These are phyloP conservation scores for Synergus gifuensis DNA, from an alignment of 2,888 invertebrate genomes.

Conservation along the genomic window DNA sequence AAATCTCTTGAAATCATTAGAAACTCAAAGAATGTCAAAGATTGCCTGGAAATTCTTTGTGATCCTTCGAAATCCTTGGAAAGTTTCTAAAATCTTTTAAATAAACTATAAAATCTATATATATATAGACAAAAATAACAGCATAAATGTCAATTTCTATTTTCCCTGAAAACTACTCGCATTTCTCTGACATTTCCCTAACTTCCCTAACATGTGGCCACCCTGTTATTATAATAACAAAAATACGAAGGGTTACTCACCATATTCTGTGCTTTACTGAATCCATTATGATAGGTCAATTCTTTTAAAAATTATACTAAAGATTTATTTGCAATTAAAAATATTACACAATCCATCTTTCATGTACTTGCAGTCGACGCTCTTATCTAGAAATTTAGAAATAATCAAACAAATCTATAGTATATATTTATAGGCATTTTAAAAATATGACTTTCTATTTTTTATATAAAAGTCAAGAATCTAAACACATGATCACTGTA, in stretches of 20 bases:
- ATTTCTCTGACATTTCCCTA: too few species aligned
- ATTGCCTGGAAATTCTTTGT: too few species aligned
- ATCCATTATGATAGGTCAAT: constrained; percentile 37
- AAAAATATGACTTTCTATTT: neutral
- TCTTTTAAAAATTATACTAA: neutral
- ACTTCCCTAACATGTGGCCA: too few species aligned
- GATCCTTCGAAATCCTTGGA: too few species aligned
- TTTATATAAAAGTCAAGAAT: neutral
- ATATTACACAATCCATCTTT: neutral
- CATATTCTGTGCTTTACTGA: constrained; percentile 48
- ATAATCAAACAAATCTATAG: neutral
- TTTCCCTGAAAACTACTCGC: too few species aligned
- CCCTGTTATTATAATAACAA: neutral
- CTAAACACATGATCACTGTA: neutral
- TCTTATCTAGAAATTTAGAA: neutral
- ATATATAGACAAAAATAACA: too few species aligned
- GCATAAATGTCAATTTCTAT: too few species aligned
- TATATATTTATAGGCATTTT: neutral
- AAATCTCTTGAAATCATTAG: too few species aligned
- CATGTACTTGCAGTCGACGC: neutral
- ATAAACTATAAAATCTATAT: too few species aligned
- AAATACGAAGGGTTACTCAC: constrained; percentile 31
- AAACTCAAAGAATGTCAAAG: too few species aligned
- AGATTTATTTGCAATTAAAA: neutral
- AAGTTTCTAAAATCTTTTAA: too few species aligned